phyloP scores from a whole-genome alignment of 2,113 vertebrate genomes.

The Stictonetta naevosa region DNA sequence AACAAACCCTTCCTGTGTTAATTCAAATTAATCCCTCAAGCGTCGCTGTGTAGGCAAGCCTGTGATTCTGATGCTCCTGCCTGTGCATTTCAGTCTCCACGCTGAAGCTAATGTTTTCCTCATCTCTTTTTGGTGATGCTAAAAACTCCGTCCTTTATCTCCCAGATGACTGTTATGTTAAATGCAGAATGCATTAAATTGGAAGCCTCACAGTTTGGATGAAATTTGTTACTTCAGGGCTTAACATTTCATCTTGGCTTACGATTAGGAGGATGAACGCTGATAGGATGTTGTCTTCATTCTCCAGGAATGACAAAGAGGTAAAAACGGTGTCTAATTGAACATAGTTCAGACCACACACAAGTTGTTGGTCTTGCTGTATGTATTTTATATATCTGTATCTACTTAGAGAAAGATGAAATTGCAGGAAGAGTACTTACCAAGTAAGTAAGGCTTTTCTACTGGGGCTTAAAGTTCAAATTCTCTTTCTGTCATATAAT shows the following conservation, averaged over 20 bases:
- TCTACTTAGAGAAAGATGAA: not conserved
- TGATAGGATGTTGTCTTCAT: slow-evolving; percentile 43
- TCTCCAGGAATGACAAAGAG: slow-evolving; percentile 39
- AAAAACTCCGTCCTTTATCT: not conserved
- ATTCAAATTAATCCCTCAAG: not conserved
- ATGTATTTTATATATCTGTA: not conserved
- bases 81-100: not conserved
- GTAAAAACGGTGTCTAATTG: slow-evolving; percentile 28
- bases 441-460: not conserved
- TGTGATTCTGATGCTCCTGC: not conserved
- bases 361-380: not conserved
- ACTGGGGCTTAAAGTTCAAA: not conserved
- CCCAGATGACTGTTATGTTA: not conserved
- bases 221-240: slow-evolving; percentile 45
- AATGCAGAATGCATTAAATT: slow-evolving; percentile 19
- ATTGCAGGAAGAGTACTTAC: not conserved
- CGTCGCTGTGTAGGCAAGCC: not conserved
- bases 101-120: not conserved
- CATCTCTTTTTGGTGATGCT: not conserved
- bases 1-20: not conserved
- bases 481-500: not conserved
- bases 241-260: slow-evolving; percentile 63
- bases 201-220: slow-evolving; percentile 46
- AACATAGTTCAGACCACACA: slow-evolving; percentile 48
- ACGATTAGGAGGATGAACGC: slow-evolving; percentile 28